Conservation (phyloP, 2,888 invertebrate species). For the Cantharis rufa region DNA sequence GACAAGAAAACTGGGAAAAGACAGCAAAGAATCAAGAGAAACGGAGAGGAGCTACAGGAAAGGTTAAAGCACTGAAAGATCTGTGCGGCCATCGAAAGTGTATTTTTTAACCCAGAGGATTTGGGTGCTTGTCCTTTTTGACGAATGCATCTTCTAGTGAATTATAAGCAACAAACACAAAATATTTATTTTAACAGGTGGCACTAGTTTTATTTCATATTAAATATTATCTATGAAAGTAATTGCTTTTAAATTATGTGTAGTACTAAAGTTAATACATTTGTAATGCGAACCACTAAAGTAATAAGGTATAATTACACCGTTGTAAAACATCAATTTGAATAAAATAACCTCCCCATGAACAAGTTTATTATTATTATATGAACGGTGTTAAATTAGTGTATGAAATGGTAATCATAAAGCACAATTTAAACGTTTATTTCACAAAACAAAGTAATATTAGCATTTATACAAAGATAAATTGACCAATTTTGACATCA, state of each 20-base stretch:
- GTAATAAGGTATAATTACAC: not conserved
- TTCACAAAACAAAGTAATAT: not conserved
- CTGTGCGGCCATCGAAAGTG: no score
- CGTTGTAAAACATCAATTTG: not conserved
- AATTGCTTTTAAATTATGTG: not conserved
- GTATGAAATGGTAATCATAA: not conserved
- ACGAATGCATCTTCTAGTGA: no score
- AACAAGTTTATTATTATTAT: not conserved
- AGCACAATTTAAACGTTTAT: not conserved
- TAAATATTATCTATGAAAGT: not conserved
- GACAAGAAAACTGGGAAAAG: no score
- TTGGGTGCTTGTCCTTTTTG: no score
- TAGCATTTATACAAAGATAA: not conserved
- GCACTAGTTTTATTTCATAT: not conserved
- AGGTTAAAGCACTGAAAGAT: no score
- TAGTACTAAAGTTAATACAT: not conserved
- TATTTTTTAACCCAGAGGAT: no score
- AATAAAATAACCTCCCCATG: not conserved
- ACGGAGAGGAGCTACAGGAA: no score
- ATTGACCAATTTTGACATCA: not conserved
- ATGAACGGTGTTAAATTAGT: not conserved
- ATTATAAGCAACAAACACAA: no score
- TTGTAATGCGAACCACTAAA: not conserved
- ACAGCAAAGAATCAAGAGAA: no score
- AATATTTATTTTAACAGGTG: not conserved